Conservation (phyloP, 2,888 invertebrate genomes). For the Lithophane socia region DNA sequence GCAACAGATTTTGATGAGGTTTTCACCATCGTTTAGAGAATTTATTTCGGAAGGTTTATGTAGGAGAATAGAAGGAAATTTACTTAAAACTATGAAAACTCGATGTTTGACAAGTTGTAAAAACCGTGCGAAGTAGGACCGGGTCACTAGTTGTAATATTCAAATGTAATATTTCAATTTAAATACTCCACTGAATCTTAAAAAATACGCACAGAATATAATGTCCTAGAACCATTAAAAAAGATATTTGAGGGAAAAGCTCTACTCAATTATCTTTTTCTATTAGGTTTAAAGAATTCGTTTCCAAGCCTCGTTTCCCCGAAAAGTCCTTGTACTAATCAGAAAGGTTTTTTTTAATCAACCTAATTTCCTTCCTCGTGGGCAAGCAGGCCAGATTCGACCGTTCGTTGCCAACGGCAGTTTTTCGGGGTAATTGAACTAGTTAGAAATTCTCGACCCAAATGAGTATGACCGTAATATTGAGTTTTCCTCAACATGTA, state of each 20-base stretch:
- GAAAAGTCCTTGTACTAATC: conserved; percentile 12
- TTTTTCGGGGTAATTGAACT: conserved; percentile 42
- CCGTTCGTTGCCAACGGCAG: conserved; percentile 4
- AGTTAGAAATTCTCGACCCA: conserved; percentile 27
- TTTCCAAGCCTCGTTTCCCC: neutral
- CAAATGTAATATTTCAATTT: conserved; percentile 7
- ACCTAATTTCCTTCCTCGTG: neutral
- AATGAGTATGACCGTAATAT: conserved; percentile 24
- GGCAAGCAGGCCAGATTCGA: neutral
- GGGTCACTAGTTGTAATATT: too few relatives aligned
- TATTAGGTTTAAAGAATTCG: neutral
- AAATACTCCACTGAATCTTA: neutral
- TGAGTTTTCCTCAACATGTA: conserved; percentile 31
- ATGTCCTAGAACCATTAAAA: neutral
- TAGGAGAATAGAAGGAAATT: too few relatives aligned
- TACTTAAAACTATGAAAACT: too few relatives aligned
- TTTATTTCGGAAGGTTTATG: too few relatives aligned
- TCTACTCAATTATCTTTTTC: neutral
- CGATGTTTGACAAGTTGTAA: too few relatives aligned
- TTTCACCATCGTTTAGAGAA: too few relatives aligned
- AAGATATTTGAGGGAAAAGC: too few relatives aligned
- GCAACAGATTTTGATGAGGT: too few relatives aligned
- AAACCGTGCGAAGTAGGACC: too few relatives aligned
- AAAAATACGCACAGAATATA: neutral
- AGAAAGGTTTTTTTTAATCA: conserved; percentile 10